Base-by-base conservation (phyloP, 2,113 vertebrate species). In the Falco punctatus region DNA sequence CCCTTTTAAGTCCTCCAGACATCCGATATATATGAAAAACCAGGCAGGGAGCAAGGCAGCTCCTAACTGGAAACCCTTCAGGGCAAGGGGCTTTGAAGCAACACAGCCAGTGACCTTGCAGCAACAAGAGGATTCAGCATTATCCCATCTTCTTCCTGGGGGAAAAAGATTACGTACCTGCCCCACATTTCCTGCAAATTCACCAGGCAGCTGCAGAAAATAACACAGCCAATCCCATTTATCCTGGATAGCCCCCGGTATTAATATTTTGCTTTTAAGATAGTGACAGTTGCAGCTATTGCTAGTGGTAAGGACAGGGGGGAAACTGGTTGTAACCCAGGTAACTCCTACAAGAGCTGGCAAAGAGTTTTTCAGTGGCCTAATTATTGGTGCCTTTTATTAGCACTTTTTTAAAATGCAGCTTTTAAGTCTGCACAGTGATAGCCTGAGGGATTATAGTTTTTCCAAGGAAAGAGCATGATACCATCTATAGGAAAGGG, bases 221-320 rank as follows among this genome's bases (percentile, higher is more conserved):
- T 7, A 62, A 3, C 11, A 3, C 17, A n/a, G 51, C 28, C 44
- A 30, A 49, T 40, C n/a, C 17, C 17, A 12, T 21, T 67, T 61
- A 17, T 48, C 15, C 38, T 15, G 12, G 7, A 2, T 33, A 5
- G 58, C 15, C 19, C 18, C 38, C 1, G 2, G n/a, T 4, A 8
- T 4, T 32, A 26, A 13, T 16, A 6, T 26, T 22, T 27, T 22
- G 15, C 40, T 82, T 83, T 26, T 57, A 6, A 15, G 38, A 20
- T 4, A 6, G 24, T 19, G 33, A 17, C 42, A 7, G 48, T 4
- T 15, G 51, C 52, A 30, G 11, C 6, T 79, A 3, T 6, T 24
- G 66, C 51, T 26, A 35, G 4, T 3, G 20, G 19, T 23, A 55
- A 49, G 15, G 33, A 62, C 6, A 5, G 27, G 15, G n/a, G 33